Base-by-base conservation (phyloP, 2,888 invertebrate genomes). In the Buathra laborator region DNA sequence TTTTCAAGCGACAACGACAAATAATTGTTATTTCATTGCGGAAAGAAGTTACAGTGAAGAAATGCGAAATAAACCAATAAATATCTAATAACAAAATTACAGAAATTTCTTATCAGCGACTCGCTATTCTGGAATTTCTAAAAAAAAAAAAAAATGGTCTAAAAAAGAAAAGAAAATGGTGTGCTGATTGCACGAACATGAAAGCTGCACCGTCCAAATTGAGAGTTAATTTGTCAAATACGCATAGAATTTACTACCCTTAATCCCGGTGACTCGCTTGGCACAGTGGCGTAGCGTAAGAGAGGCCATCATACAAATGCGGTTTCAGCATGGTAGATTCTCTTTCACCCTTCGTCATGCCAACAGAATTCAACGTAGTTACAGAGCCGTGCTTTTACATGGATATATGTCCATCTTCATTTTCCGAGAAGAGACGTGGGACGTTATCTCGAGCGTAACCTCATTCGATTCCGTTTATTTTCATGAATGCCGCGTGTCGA, bases 381-480 rank as follows among this genome's bases (percentile, higher is more conserved):
- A 70, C 67, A 59, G 71, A 71, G n/a, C 56, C 80, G 76, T 43
- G 46, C 62, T 24, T 75, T 77, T 70, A 75, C 59, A 46, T 37
- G 46, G 29, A 68, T 62, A 82, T 37, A 76, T 79, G 81, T 70
- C 81, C 76, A 71, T 72, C 74, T 37, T 78, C 79, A 84, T 83
- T 78, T 84, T 79, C 59, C 48, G 56, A 78, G 67, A 83, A 75
- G 83, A 71, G 76, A 78, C 43, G 12, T 43, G 79, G 66, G 56
- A 78, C 67, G 84, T 80, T 86, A 86, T 84, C 85, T 87, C 85
- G 74, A 86, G 85, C 87, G 86, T 86, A 76, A 83, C 79, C 80
- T 84, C 83, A 87, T 87, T 86, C 87, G 85, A 87, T 86, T 86
- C 71, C 82, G 83, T 87, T 87, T 86, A 86, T 85, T 86, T 86